Base-by-base conservation (phyloP, 2,888 invertebrate species). In the Zhuqinia jingwanae region DNA sequence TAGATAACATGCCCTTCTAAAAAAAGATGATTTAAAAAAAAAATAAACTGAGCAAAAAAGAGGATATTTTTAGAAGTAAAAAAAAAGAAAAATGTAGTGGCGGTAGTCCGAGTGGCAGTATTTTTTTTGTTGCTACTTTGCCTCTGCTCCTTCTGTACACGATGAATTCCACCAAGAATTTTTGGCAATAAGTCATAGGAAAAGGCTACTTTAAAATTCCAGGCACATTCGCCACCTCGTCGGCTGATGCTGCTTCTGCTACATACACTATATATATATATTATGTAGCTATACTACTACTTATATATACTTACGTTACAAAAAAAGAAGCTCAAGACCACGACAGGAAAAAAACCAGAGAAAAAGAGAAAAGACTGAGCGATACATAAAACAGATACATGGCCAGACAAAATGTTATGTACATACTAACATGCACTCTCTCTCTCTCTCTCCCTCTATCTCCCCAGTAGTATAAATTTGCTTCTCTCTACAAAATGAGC, bases 101-200 rank as follows among this genome's bases (percentile, higher is more conserved):
- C 63, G 8, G 36, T 17, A 70, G 36, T 58, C n/a, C 81, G 73
- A 75, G 20, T 60, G 30, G 36, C 36, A 36, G 36, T 36, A 36
- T 8, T 36, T 6, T 36, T 36, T 36, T 8, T 3, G 36, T 36
- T 36, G 36, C 36, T 36, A 8, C 36, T n/a, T 5, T 36, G 63
- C 63, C 63, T 50, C 22, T 53, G 75, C 75, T n/a, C 17, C 75
- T 53, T 13, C 36, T 36, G 5, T 36, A 36, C 58, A n/a, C 8
- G 13, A 76, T 36, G 22, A 42, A 30, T 36, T 76, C 42, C 22
- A 56, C 76, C 50, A 76, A 36, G 36, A 70, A 78, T 76, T n/a
- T n/a, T 87, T 87, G 83, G 87, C 87, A 87, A 87, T 87, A 87
- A 83, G 82, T 87, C 83, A 87, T 87, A 86, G 77, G 20, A n/a